Evolutionary conservation across 2,113 vertebrate species (phyloP).

Genomic region (Cebus imitator): DNA sequence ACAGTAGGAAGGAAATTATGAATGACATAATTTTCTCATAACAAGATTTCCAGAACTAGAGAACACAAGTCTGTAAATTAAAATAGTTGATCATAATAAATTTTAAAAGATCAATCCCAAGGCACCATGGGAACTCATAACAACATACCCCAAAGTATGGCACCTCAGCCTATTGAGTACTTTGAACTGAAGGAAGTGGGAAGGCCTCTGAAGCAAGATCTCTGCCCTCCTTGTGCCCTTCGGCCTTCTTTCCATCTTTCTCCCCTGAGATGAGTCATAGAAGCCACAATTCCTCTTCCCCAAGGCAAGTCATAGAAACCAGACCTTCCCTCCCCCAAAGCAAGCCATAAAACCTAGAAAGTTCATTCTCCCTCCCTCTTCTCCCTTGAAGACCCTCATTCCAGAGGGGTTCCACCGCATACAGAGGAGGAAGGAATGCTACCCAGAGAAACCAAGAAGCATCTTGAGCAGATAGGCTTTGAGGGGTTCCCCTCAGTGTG

Average conservation of each 20-base stretch:
- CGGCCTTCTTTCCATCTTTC: neutral
- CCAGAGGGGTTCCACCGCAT: neutral
- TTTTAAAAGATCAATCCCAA: neutral
- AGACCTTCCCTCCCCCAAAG: neutral
- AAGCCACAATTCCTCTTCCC: neutral
- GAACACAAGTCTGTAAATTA: neutral
- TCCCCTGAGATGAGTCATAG: neutral
- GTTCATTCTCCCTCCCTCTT: neutral
- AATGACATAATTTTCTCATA: neutral
- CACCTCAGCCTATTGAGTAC: neutral
- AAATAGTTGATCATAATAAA: neutral
- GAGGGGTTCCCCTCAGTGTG: neutral
- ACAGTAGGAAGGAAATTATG: neutral
- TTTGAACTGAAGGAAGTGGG: neutral
- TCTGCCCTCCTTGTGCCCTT: neutral
- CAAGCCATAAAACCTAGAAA: neutral
- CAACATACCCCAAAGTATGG: neutral
- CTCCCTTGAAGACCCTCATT: neutral
- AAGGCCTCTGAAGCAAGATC: neutral
- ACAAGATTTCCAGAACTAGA: conserved; percentile 16
- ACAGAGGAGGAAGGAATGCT: neutral
- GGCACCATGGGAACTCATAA: neutral
- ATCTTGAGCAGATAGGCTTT: neutral
- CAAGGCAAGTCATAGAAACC: neutral
- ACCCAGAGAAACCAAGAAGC: neutral